Evolutionary conservation across 2,113 vertebrate genomes (phyloP), one percentile per base, ranked within the genome.

Genomic region (Diphyllodes magnificus): DNA sequence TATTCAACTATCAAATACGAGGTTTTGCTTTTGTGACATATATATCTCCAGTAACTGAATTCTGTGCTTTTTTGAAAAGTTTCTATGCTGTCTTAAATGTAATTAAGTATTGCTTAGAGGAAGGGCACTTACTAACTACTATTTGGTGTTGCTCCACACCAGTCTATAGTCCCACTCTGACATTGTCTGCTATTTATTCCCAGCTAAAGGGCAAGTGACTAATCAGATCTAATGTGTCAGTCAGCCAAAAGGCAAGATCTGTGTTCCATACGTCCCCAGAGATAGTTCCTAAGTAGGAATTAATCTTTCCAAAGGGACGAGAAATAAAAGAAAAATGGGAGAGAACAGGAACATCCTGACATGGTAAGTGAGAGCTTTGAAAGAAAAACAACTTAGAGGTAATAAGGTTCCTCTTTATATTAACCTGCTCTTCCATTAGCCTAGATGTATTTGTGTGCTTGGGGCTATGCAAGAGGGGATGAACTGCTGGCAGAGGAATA

Each of bases 391-490:
- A 82, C 49, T 86, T 72, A 75, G 75, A 82, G 50, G 78, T 82
- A 91, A 91, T 73, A 84, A 96, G 65, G 50, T 72, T 93, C 78
- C 61, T 91, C 39, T 87, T 82, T 51, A 54, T 87, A 87, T 77
- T 77, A 91, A 90, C 53, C 76, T 95, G 63, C 33, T 54, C 24
- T 88, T 76, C 56, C 84, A 77, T 94, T 94, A 96, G 57, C 40
- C 69, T 68, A 71, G 77, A 93, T 72, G 33, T 27, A 93, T 86
- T 90, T 92, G 39, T 68, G 77, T 56, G 68, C 95, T 60, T 81
- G 53, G 37, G 72, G 85, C 87, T 82, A 33, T 86, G 83, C 51
- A 95, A 73, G 42, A 81, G 23, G 53, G 47, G 57, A 71, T 45
- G 77, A 93, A 69, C 69, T 50, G 35, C 88, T 92, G 79, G 64